Conservation (phyloP, 2,113 vertebrate genomes). For the Gambusia affinis region DNA sequence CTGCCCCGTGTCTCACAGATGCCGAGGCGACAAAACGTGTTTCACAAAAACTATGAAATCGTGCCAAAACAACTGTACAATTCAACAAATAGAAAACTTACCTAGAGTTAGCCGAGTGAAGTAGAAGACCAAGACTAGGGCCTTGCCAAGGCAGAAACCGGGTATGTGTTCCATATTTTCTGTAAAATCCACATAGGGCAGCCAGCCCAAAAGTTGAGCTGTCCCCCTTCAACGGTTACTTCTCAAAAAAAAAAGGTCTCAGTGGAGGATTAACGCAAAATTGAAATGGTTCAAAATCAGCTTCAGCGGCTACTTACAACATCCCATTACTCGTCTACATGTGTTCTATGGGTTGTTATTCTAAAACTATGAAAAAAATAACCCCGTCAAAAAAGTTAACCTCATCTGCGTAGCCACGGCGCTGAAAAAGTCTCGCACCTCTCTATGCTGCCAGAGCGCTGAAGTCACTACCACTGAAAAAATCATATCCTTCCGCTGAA, state of each 20-base stretch:
- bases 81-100: conserved; percentile 56
- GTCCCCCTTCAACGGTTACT: conserved; percentile 59
- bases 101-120: conserved; percentile 71
- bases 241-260: conserved; percentile 46
- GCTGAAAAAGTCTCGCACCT: conserved; percentile 51
- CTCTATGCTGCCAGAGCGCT: conserved; percentile 46
- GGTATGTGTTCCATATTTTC: conserved; percentile 80
- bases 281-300: neutral
- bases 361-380: conserved; percentile 25
- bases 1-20: conserved; percentile 37
- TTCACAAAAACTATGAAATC: conserved; percentile 6
- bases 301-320: conserved; percentile 14
- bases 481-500: conserved; percentile 76
- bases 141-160: conserved; percentile 73
- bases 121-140: conserved; percentile 68
- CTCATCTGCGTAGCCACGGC: conserved; percentile 4
- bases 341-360: neutral
- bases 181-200: conserved; percentile 85
- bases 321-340: neutral
- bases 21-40: conserved; percentile 52
- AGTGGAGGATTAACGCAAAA: neutral
- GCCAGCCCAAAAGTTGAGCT: conserved; percentile 73
- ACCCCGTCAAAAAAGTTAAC: neutral
- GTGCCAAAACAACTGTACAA: neutral
- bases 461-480: conserved; percentile 36